Conservation (phyloP, 2,797 vertebrate species). For the Acomys russatus region DNA sequence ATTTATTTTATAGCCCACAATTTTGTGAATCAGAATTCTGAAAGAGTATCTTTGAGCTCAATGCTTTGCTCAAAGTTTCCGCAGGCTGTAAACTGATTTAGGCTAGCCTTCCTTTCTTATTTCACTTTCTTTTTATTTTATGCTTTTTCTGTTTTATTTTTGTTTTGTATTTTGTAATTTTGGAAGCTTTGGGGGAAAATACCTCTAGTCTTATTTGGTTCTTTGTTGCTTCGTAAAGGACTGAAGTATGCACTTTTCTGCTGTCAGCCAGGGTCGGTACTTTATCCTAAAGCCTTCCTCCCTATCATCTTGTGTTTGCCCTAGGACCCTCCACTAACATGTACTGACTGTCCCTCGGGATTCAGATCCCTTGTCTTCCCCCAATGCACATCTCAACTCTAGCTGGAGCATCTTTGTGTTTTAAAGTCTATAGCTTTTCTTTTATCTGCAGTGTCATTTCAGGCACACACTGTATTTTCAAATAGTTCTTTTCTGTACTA, state of each 20-base stretch:
- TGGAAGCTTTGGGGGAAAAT: background rate
- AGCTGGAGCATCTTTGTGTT: background rate
- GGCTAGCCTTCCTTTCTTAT: background rate
- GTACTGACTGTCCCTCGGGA: background rate
- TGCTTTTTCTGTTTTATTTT: background rate
- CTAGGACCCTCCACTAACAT: background rate
- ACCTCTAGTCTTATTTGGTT: background rate
- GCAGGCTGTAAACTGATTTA: background rate
- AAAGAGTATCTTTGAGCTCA: background rate
- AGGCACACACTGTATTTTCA: conserved; percentile 12
- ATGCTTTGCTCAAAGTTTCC: background rate
- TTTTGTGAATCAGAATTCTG: background rate
- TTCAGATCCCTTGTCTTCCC: background rate
- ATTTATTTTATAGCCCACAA: background rate
- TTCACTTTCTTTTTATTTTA: background rate
- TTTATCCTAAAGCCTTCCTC: background rate
- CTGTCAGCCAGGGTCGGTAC: background rate
- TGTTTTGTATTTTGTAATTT: background rate
- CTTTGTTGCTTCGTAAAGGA: background rate
- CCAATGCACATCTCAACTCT: background rate
- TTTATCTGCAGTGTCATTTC: background rate
- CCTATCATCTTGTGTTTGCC: background rate
- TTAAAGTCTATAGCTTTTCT: conserved; percentile 11
- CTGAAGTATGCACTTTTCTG: background rate
- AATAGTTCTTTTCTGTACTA: background rate